These are phyloP conservation scores for Embidobia sp. DNA, from an alignment of 2,888 invertebrate species.

Conservation along the genomic window DNA sequence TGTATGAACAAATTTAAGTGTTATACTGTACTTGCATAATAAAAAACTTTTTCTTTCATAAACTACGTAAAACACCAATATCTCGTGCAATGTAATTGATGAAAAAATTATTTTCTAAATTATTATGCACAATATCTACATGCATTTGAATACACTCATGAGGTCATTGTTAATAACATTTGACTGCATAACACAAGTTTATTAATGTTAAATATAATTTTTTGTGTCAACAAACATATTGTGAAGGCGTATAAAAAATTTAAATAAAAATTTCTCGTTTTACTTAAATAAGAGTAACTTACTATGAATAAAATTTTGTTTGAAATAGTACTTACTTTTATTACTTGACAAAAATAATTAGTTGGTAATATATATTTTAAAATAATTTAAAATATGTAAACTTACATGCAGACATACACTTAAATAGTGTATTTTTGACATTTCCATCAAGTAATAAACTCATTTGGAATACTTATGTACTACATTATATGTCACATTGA, in stretches of 20 bases:
- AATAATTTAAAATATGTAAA: neutral
- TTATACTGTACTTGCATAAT: slow-evolving; percentile 21
- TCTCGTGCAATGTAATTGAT: slow-evolving; percentile 38
- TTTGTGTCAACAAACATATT: slow-evolving; percentile 4
- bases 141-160: slow-evolving; percentile 30
- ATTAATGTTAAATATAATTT: neutral
- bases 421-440: neutral
- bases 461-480: slow-evolving; percentile 16
- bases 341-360: slow-evolving; percentile 29
- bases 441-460: slow-evolving; percentile 44
- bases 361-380: neutral
- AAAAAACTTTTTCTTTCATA: neutral
- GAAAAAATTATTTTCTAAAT: slow-evolving; percentile 16
- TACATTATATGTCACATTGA: slow-evolving; percentile 42
- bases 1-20: slow-evolving; percentile 32
- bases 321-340: slow-evolving; percentile 50
- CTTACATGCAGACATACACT: no score
- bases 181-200: slow-evolving; percentile 7
- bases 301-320: no score
- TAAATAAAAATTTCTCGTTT: neutral
- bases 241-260: neutral
- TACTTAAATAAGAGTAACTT: neutral
- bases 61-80: slow-evolving; percentile 15
- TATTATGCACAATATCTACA: slow-evolving; percentile 46
- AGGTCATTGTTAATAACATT: slow-evolving; percentile 14